A percentile compares a stretch with the other conserved stretches of the same genome.
These are phyloP conservation scores for Seriola dumerili DNA, from an alignment of 2,113 vertebrate genomes.

Conservation along the genomic window DNA sequence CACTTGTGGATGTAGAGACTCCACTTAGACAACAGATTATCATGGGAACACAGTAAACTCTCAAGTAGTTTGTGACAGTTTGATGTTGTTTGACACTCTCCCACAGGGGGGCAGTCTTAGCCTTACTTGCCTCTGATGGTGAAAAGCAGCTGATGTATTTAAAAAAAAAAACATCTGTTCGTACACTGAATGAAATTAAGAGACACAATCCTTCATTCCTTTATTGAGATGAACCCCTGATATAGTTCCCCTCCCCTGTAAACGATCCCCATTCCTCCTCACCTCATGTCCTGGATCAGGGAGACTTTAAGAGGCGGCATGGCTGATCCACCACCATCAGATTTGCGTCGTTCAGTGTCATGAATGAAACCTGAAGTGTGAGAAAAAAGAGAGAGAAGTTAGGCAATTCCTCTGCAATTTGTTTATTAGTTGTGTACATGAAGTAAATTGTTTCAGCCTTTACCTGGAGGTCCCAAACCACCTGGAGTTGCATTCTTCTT, in stretches of 20 bases:
- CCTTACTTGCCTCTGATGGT: not conserved
- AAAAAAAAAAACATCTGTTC: conserved; percentile 2
- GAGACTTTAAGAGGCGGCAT: conserved; percentile 95
- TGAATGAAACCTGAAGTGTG: conserved; percentile 89
- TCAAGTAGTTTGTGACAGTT: not conserved
- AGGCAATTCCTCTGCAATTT: not conserved
- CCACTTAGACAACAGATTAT: not conserved
- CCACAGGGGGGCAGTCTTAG: conserved; percentile 73
- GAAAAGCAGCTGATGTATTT: not conserved
- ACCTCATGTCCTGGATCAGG: conserved; percentile 98
- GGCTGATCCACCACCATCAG: conserved; percentile 89
- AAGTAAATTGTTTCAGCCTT: not conserved
- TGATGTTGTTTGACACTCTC: not conserved
- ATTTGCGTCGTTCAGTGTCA: conserved; percentile 96
- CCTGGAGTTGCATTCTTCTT: conserved; percentile 90
- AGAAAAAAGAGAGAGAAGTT: not conserved
- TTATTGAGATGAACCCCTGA: not conserved
- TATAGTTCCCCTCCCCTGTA: too few species aligned
- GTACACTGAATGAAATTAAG: not conserved
- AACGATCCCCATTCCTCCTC: conserved; percentile 35
- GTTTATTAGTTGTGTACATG: not conserved
- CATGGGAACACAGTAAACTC: not conserved
- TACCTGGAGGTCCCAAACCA: conserved; percentile 92
- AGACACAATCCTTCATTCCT: not conserved
- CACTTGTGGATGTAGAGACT: not conserved